Evolutionary conservation across 2,797 vertebrate genomes (phyloP).

Genomic region (Remorina albescens): DNA sequence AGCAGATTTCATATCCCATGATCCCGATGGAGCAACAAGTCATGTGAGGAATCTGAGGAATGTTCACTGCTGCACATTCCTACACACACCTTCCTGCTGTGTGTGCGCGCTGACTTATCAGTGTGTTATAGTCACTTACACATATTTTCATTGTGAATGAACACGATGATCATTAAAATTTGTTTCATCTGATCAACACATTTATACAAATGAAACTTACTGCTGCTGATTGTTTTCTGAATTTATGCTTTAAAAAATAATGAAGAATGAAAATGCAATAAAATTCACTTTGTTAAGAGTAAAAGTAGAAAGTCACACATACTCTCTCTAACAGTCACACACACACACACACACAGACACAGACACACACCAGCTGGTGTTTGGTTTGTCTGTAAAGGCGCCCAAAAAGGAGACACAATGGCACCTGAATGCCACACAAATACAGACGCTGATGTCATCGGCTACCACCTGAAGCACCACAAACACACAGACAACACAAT

Average conservation of each 20-base stretch:
- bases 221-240: no score
- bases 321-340: neutral
- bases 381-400: constrained; percentile 37
- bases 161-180: no score
- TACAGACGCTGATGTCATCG: constrained; percentile 15
- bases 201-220: no score
- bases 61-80: constrained; percentile 62
- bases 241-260: no score
- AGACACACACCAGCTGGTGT: constrained; percentile 17
- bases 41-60: constrained; percentile 56
- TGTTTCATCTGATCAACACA: no score
- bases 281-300: neutral
- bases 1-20: constrained; percentile 53
- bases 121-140: neutral
- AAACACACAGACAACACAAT: neutral
- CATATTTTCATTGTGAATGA: neutral
- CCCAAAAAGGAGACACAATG: constrained; percentile 47
- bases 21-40: constrained; percentile 33
- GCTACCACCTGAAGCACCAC: neutral
- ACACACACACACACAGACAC: constrained; percentile 7
- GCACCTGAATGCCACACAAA: constrained; percentile 31
- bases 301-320: neutral
- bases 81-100: constrained; percentile 26
- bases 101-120: neutral
- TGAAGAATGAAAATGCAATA: no score